phyloP scores from a whole-genome alignment of 2,888 invertebrate genomes.

The Rhodophaea formosa region DNA sequence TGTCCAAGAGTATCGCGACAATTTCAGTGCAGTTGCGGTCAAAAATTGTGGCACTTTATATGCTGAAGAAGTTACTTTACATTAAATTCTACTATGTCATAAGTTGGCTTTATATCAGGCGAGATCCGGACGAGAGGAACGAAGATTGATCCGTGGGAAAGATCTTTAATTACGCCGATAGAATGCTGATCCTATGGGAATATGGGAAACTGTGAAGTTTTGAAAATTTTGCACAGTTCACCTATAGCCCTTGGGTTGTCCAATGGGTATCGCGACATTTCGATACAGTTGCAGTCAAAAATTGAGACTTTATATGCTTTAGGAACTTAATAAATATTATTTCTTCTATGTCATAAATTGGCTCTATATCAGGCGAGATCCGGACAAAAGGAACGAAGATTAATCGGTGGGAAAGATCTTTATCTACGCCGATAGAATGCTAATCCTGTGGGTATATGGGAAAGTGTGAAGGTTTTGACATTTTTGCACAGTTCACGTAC shows the following conservation, averaged over 20 bases:
- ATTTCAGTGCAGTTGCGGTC: too few species aligned
- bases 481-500: too few species aligned
- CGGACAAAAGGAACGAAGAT: constrained; percentile 9
- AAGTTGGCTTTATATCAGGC: constrained; percentile 14
- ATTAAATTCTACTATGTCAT: too few species aligned
- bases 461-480: neutral
- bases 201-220: neutral
- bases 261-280: too few species aligned
- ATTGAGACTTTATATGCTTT: too few species aligned
- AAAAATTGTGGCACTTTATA: too few species aligned
- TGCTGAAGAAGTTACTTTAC: too few species aligned
- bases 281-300: too few species aligned
- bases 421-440: neutral
- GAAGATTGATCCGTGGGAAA: constrained; percentile 18
- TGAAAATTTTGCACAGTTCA: neutral
- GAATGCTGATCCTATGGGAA: neutral
- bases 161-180: neutral
- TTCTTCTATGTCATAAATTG: neutral
- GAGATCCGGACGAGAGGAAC: neutral
- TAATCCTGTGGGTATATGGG: neutral
- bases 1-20: too few species aligned
- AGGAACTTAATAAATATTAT: too few species aligned
- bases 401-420: constrained; percentile 9
- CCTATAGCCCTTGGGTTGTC: too few species aligned
- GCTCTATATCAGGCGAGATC: constrained; percentile 10